A percentile compares a stretch with the other conserved stretches of the same genome.
Conservation (phyloP, 2,888 invertebrate species). For the Melanophora roralis region DNA sequence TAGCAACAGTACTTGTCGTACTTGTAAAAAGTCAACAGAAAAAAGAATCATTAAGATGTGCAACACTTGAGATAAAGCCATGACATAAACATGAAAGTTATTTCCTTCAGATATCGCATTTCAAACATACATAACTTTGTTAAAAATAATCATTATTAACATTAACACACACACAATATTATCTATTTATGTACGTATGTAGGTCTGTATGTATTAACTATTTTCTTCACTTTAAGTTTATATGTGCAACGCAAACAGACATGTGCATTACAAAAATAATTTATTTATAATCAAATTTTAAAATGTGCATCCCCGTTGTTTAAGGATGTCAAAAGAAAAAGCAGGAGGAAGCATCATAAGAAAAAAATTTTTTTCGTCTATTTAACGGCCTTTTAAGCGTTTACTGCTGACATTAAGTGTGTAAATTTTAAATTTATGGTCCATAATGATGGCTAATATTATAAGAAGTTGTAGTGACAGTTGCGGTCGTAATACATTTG, state of each 20-base stretch:
- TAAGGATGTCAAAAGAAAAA: not conserved
- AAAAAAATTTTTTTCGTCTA: conserved; percentile 31
- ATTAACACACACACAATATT: not conserved
- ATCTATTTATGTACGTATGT: too few species aligned
- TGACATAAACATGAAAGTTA: not conserved
- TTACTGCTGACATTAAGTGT: conserved; percentile 57
- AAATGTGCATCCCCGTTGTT: conserved; percentile 28
- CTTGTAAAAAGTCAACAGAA: not conserved
- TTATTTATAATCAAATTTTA: conserved; percentile 11
- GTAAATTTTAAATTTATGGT: conserved; percentile 56
- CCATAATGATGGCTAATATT: conserved; percentile 40
- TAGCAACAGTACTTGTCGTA: conserved; percentile 10
- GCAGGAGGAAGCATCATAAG: conserved; percentile 1
- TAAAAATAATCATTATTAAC: conserved; percentile 17
- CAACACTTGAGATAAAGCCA: conserved; percentile 19
- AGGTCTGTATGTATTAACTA: too few species aligned
- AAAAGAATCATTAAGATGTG: conserved; percentile 7
- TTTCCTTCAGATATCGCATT: conserved; percentile 17
- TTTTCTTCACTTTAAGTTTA: not conserved
- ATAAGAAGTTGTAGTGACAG: not conserved
- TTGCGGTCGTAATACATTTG: not conserved
- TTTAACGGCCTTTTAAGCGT: conserved; percentile 43
- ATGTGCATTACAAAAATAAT: not conserved
- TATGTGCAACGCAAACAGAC: not conserved
- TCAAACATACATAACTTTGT: not conserved